Evolutionary conservation across 2,797 vertebrate species (phyloP).

Genomic region (Decapterus maruadsi): DNA sequence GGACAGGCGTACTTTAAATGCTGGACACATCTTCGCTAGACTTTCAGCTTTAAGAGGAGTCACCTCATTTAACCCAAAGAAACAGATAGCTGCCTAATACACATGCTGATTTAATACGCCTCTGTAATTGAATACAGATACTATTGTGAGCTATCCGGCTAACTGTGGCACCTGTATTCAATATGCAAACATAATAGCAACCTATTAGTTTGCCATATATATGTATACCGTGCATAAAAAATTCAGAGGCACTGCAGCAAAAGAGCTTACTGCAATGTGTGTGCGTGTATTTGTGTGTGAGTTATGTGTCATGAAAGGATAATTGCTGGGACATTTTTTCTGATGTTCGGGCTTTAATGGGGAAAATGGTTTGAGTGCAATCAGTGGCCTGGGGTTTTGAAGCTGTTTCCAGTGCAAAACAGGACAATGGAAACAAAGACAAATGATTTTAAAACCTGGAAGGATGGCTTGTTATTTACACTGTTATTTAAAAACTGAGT

Average conservation of each 20-base stretch:
- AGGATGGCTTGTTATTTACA: conserved; percentile 36
- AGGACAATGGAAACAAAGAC: conserved; percentile 32
- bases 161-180: neutral
- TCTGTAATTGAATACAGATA: neutral
- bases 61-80: conserved; percentile 2
- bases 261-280: neutral
- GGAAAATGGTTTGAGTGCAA: neutral
- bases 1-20: neutral
- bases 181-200: neutral
- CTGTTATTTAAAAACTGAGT: conserved; percentile 34
- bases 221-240: too few species aligned
- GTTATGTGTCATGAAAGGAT: neutral
- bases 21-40: neutral
- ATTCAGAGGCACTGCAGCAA: neutral
- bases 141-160: neutral
- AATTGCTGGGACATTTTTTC: conserved; percentile 19
- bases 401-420: conserved; percentile 1
- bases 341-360: neutral
- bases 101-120: neutral
- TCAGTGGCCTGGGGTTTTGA: neutral
- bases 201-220: too few species aligned
- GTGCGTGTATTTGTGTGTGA: neutral
- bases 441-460: conserved; percentile 9
- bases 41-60: neutral
- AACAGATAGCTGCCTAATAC: neutral